Evolutionary conservation across 2,888 invertebrate genomes (phyloP).

Genomic region (Macroteleia sp.): DNA sequence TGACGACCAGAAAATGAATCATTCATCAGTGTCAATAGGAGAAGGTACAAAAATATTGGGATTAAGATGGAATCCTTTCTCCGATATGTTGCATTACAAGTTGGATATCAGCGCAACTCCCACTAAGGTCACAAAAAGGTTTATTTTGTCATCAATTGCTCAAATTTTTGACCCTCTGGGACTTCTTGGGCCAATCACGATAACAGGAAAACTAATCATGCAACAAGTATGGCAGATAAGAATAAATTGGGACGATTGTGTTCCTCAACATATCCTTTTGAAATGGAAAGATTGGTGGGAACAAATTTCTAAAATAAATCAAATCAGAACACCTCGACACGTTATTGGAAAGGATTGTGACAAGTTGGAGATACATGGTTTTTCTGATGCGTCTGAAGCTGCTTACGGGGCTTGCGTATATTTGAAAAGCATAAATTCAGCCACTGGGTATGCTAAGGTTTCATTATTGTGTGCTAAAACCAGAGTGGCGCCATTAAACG

Average conservation of each 20-base stretch:
- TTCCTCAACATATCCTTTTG: not conserved
- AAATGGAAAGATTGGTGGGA: constrained; percentile 4
- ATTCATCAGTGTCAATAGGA: not conserved
- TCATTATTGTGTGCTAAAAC: not conserved
- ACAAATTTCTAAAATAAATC: constrained; percentile 5
- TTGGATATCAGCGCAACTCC: not conserved
- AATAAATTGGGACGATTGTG: not conserved
- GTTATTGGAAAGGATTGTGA: not conserved
- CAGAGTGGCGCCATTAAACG: not conserved
- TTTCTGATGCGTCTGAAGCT: not conserved
- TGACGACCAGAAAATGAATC: not conserved
- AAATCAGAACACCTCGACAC: constrained; percentile 4
- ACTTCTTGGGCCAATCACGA: not conserved
- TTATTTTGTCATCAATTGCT: constrained; percentile 1
- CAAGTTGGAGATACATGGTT: not conserved
- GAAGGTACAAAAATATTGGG: constrained; percentile 2
- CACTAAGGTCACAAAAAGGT: not conserved
- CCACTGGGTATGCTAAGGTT: not conserved
- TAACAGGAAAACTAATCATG: not conserved
- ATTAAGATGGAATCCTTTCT: not conserved
- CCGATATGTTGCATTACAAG: not conserved
- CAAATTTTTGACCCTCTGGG: constrained; percentile 8
- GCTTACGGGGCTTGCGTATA: not conserved
- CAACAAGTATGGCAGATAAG: not conserved
- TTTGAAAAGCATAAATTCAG: not conserved